These are phyloP conservation scores for Anguilla megastoma DNA, from an alignment of 2,797 vertebrate species.

Conservation along the genomic window DNA sequence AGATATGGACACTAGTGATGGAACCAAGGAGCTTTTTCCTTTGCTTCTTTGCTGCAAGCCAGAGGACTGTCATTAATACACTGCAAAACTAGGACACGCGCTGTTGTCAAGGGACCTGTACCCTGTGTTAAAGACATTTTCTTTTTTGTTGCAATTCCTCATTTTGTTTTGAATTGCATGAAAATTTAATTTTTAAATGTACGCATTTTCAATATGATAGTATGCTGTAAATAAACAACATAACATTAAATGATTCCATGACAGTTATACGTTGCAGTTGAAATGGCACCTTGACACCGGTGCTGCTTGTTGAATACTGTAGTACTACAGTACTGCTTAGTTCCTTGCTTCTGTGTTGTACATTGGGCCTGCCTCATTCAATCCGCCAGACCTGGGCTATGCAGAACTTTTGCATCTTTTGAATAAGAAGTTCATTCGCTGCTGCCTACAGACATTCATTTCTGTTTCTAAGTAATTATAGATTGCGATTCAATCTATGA, in stretches of 20 bases:
- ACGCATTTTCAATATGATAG: slow-evolving; percentile 41
- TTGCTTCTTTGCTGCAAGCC: neutral
- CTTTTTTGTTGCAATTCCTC: slow-evolving; percentile 25
- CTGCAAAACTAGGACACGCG: neutral
- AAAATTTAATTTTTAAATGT: slow-evolving; percentile 32
- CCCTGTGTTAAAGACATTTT: neutral
- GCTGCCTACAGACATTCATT: neutral
- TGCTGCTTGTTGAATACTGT: neutral
- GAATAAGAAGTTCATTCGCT: neutral
- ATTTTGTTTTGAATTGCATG: slow-evolving; percentile 49
- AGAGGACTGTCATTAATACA: neutral
- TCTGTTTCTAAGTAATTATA: neutral
- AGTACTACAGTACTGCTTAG: neutral
- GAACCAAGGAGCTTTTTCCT: slow-evolving; percentile 28
- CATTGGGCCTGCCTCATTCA: neutral
- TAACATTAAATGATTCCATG: slow-evolving; percentile 40
- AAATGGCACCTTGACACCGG: neutral
- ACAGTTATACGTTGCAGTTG: neutral
- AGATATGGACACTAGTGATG: slow-evolving; percentile 76
- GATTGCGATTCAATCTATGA: neutral
- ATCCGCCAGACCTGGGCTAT: neutral
- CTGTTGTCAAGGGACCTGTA: neutral
- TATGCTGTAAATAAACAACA: slow-evolving; percentile 62
- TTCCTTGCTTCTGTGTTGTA: neutral
- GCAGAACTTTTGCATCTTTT: neutral